A percentile compares a stretch with the other conserved stretches of the same genome.
Conservation (phyloP, 2,888 invertebrate species). For the Petrophora chlorosata region DNA sequence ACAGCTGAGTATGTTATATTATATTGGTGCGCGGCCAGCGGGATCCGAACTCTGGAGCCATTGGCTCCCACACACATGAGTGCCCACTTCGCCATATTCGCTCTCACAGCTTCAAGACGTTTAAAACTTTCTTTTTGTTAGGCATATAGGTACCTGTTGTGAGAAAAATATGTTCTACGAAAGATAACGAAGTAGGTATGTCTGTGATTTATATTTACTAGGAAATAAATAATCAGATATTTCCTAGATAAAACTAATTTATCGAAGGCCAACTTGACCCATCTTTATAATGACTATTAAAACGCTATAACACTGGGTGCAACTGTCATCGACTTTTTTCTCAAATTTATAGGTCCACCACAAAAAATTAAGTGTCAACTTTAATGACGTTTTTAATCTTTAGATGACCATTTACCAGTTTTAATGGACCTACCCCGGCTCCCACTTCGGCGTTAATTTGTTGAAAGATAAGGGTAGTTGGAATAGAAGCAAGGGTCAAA, state of each 20-base stretch:
- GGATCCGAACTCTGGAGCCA: too few relatives aligned
- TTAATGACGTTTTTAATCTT: conserved; percentile 33
- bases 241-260: conserved; percentile 18
- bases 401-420: conserved; percentile 19
- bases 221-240: neutral
- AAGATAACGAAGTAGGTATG: too few relatives aligned
- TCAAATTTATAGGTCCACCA: conserved; percentile 30
- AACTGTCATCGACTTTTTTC: conserved; percentile 28
- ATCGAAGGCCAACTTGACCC: neutral
- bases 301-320: conserved; percentile 29
- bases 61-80: too few relatives aligned
- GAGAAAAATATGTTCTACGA: too few relatives aligned
- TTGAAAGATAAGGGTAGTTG: conserved; percentile 3
- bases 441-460: neutral
- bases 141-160: too few relatives aligned
- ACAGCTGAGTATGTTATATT: too few relatives aligned
- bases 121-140: too few relatives aligned
- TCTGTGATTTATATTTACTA: too few relatives aligned
- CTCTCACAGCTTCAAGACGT: too few relatives aligned
- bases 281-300: conserved; percentile 30
- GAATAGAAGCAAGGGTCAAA: conserved; percentile 9
- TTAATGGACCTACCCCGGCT: conserved; percentile 4
- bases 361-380: conserved; percentile 31
- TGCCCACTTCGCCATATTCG: too few relatives aligned
- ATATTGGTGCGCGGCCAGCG: too few relatives aligned